These are phyloP conservation scores for Hololepta plana DNA, from an alignment of 2,888 invertebrate genomes.

Conservation along the genomic window DNA sequence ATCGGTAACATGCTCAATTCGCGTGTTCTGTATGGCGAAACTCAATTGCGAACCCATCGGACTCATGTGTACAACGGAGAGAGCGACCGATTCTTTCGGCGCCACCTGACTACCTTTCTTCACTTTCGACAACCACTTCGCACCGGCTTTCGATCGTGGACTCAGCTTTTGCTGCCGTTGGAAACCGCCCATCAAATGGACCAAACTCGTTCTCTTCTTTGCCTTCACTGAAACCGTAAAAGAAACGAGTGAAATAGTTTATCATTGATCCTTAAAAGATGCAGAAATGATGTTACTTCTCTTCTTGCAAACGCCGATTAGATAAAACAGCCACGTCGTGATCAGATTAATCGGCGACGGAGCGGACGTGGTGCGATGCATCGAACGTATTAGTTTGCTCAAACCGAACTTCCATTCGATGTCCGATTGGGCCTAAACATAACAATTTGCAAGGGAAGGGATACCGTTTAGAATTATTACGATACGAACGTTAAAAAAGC, in stretches of 20 bases:
- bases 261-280: conserved; percentile 1
- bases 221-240: conserved; percentile 19
- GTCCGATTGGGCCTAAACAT: conserved; percentile 85
- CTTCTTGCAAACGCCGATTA: conserved; percentile 56
- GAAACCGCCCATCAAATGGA: conserved; percentile 63
- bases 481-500: no score
- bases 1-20: conserved; percentile 79
- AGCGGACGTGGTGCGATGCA: conserved; percentile 95
- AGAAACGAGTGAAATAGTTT: not conserved
- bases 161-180: conserved; percentile 51
- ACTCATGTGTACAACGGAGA: conserved; percentile 66
- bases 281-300: conserved; percentile 23
- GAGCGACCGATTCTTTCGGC: conserved; percentile 59
- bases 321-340: conserved; percentile 82
- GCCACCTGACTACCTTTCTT: conserved; percentile 63
- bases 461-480: no score
- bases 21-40: conserved; percentile 52
- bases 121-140: conserved; percentile 77
- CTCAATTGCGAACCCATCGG: conserved; percentile 73
- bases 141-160: conserved; percentile 71
- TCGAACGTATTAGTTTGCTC: conserved; percentile 93
- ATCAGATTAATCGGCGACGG: conserved; percentile 95
- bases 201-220: conserved; percentile 59
- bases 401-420: conserved; percentile 99
- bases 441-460: conserved; percentile 6